Evolutionary conservation across 2,113 vertebrate species (phyloP), one percentile per base, ranked within the genome.

Genomic region (Octodon degus): DNA sequence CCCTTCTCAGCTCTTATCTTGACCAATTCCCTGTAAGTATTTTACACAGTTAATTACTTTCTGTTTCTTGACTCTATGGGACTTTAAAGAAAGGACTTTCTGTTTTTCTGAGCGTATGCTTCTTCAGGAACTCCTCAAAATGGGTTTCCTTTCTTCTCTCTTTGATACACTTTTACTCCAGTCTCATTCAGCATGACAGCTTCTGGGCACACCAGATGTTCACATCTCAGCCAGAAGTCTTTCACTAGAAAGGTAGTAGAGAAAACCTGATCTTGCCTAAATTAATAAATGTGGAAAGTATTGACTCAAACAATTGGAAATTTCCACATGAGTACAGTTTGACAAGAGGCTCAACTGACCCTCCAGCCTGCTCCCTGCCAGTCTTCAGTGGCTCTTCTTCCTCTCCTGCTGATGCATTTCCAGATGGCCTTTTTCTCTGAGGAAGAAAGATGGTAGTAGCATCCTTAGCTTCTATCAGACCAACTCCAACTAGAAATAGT

Each of bases 1-100:
- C 77, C 11, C 93, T 94, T 94, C 68, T 87, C 58, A 37, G 87
- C 58, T 37, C 83, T 93, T 81, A 87, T 68, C 74, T 53, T 76
- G 43, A 89, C 67, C 80, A 40, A 32, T 88, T 53, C 58, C 50
- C 34, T 8, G 0, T 25, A 68, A 81, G 85, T 65, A 81, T 60
- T 91, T 94, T 47, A 76, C 7, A 27, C 34, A 25, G 40, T 60
- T 91, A 84, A 87, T 95, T 81, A 76, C 27, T 91, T 50, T 93
- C 58, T 91, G 9, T 53, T 85, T 90, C 84, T 83, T 70, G 10
- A 53, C 55, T n/a, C 37, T 77, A n/a, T 79, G 19, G 22, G 14
- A 9, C 32, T 87, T 86, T 40, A 17, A 53, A 80, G n/a, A 77
- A 60, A 94, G 60, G 20, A 58, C 34, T 55, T 81, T 80, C 40